Percentiles rank a stretch among this genome's conserved stretches.
Conservation (phyloP, 30 jellyfish, hydroid and myxozoan species). For the Pseudorhiza aurosa region DNA sequence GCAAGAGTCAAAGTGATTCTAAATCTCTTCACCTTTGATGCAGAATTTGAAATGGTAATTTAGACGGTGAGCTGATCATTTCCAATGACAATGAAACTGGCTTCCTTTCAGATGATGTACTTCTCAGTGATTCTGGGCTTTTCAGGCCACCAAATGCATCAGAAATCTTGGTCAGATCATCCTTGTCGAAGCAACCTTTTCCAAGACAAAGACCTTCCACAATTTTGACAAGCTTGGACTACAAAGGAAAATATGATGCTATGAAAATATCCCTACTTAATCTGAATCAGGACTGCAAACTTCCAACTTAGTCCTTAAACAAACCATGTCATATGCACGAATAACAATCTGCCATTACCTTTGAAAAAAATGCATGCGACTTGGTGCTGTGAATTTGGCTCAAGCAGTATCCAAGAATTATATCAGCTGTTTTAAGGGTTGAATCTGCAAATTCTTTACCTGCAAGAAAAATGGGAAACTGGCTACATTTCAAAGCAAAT, state of each 20-base stretch:
- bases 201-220: conserved; percentile 64
- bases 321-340: no score
- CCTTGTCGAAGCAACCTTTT: conserved; percentile 36
- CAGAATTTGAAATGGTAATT: conserved; percentile 7
- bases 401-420: conserved; percentile 55
- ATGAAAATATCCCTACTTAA: no score
- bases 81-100: not conserved
- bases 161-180: conserved; percentile 41
- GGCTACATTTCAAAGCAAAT: no score
- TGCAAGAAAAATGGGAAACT: not conserved
- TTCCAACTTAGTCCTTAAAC: no score
- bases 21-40: conserved; percentile 26
- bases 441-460: conserved; percentile 38
- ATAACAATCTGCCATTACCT: no score
- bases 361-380: conserved; percentile 51
- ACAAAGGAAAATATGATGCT: not conserved
- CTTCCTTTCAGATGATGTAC: not conserved
- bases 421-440: conserved; percentile 29
- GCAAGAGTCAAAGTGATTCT: not conserved
- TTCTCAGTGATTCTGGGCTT: conserved; percentile 21
- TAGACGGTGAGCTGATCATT: not conserved
- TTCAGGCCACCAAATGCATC: conserved; percentile 23
- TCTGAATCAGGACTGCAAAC: no score
- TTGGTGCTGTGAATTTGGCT: conserved; percentile 68
- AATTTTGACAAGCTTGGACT: conserved; percentile 57